A percentile compares a stretch with the other conserved stretches of the same genome.
These are phyloP conservation scores for Nyctibius grandis DNA, from an alignment of 2,797 vertebrate species.

Conservation along the genomic window DNA sequence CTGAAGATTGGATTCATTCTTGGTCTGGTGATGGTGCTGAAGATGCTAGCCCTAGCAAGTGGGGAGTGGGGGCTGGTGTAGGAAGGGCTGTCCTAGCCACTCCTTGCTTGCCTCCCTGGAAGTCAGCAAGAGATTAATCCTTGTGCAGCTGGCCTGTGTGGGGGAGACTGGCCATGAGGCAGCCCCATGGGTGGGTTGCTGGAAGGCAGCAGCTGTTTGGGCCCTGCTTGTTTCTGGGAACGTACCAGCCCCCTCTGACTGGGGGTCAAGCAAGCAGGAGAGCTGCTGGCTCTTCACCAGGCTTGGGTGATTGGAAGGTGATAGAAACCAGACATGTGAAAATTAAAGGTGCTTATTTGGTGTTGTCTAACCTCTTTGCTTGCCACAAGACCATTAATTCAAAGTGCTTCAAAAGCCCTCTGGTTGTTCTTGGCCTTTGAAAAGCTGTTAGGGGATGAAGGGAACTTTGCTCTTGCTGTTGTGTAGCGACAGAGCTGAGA, in stretches of 20 bases:
- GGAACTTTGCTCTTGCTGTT: not conserved
- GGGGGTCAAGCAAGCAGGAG: not conserved
- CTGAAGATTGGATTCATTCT: not conserved
- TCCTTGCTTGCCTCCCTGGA: not conserved
- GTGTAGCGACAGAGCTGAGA: not conserved
- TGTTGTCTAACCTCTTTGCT: not conserved
- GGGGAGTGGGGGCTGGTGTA: not conserved
- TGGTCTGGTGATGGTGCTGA: not conserved
- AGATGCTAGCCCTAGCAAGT: not conserved
- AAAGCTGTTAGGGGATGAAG: not conserved
- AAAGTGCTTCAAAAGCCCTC: not conserved
- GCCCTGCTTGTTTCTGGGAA: not conserved
- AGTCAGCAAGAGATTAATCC: not conserved
- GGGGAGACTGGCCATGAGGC: not conserved
- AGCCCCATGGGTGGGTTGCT: not conserved
- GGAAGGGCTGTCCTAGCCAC: not conserved
- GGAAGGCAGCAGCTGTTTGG: not conserved
- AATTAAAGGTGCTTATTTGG: not conserved
- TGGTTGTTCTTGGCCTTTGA: not conserved
- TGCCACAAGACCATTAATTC: not conserved
- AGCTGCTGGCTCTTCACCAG: not conserved
- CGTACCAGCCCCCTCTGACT: not conserved
- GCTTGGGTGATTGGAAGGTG: not conserved
- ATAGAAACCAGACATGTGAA: not conserved
- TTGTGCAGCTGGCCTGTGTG: too few relatives aligned